Evolutionary conservation across 2,113 vertebrate genomes (phyloP).

Genomic region (Merops nubicus): DNA sequence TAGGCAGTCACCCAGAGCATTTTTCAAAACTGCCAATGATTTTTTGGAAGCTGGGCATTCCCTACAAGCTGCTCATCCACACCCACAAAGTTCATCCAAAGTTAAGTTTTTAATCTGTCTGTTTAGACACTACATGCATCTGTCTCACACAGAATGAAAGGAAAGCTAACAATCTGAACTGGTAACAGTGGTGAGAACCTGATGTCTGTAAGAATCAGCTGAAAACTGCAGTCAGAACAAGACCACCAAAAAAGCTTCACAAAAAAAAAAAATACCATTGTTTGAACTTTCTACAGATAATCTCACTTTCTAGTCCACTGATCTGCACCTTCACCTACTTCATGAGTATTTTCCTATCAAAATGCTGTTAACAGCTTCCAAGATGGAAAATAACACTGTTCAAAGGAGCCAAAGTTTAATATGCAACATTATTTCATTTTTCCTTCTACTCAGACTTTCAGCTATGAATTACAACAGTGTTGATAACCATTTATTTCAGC

Average conservation of each 20-base stretch:
- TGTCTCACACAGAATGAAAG: background rate
- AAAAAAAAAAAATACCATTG: background rate
- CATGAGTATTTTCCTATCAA: background rate
- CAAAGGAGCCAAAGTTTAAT: background rate
- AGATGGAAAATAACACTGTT: background rate
- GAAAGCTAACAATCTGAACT: background rate
- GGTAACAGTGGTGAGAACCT: rapidly evolving
- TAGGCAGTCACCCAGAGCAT: background rate
- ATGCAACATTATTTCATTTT: background rate
- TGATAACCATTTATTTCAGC: background rate
- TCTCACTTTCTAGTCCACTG: background rate
- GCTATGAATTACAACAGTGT: background rate
- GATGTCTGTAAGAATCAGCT: background rate
- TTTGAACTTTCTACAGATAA: background rate
- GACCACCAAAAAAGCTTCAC: background rate
- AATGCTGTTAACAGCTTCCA: background rate
- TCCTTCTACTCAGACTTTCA: background rate
- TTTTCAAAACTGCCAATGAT: background rate
- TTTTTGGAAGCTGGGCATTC: slow-evolving; percentile 4
- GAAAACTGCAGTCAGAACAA: background rate
- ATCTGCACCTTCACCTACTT: background rate
- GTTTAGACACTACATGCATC: background rate
- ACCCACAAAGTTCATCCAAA: background rate
- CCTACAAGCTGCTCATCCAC: background rate
- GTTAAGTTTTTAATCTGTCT: background rate